These are phyloP conservation scores for Rhagophthalmus giganteus DNA, from an alignment of 2,888 invertebrate species.

Conservation along the genomic window DNA sequence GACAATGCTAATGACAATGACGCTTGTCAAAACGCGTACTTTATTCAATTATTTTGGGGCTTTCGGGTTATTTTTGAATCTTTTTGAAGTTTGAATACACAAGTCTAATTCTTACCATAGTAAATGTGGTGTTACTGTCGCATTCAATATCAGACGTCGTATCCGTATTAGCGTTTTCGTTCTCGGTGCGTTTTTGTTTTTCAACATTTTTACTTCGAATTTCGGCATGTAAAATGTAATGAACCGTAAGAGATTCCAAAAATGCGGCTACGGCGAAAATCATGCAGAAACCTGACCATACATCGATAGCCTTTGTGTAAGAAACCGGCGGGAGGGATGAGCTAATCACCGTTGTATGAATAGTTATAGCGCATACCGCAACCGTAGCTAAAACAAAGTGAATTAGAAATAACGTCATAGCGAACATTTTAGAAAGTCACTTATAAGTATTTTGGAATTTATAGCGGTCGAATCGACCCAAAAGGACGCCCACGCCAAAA, in stretches of 20 bases:
- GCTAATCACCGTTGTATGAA: slow-evolving; percentile 94
- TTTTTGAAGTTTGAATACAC: no score
- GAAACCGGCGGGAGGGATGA: slow-evolving; percentile 96
- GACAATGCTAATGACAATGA: no score
- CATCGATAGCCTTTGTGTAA: slow-evolving; percentile 97
- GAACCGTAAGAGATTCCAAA: slow-evolving; percentile 96
- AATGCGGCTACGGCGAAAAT: slow-evolving; percentile 98
- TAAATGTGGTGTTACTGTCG: slow-evolving; percentile 87
- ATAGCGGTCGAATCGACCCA: slow-evolving; percentile 97
- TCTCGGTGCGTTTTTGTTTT: slow-evolving; percentile 79
- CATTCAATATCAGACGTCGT: slow-evolving; percentile 85
- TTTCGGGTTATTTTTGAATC: no score
- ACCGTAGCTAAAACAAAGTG: slow-evolving; percentile 73
- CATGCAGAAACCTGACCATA: slow-evolving; percentile 96
- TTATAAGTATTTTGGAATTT: slow-evolving; percentile 90
- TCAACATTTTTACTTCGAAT: slow-evolving; percentile 88
- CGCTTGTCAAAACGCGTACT: no score
- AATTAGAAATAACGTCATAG: background rate
- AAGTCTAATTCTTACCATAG: slow-evolving; percentile 89
- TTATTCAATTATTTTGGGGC: no score
- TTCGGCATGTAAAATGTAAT: slow-evolving; percentile 94
- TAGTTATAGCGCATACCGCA: slow-evolving; percentile 95
- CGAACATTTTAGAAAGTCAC: slow-evolving; percentile 55
- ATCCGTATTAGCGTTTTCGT: slow-evolving; percentile 85
- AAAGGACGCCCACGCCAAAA: slow-evolving; percentile 96